Evolutionary conservation across 1,140 invertebrate species (phyloP).

Genomic region (Colletes gigas): DNA sequence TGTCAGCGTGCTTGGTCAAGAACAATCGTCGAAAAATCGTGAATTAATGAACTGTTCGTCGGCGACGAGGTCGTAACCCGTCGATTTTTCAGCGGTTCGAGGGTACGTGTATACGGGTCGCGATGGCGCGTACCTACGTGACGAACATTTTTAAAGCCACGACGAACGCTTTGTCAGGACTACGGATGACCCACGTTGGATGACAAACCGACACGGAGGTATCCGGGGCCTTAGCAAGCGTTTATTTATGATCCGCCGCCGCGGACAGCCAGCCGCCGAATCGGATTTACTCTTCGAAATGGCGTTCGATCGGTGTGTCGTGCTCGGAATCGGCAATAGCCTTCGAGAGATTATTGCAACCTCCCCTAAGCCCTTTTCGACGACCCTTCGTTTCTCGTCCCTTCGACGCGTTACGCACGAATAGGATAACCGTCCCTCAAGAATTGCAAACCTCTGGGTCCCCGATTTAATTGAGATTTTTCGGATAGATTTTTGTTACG

Average conservation of each 20-base stretch:
- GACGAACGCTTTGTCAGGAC: conserved; percentile 59
- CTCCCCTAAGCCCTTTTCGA: not conserved
- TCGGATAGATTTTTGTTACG: too few relatives aligned
- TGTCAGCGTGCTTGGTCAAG: conserved; percentile 7
- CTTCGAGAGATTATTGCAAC: conserved; percentile 41
- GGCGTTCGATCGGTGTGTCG: conserved; percentile 55
- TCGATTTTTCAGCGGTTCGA: conserved; percentile 35
- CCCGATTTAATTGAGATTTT: too few relatives aligned
- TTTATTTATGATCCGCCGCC: conserved; percentile 63
- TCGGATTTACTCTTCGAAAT: conserved; percentile 56
- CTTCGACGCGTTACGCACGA: conserved; percentile 25
- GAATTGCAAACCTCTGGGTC: too few relatives aligned
- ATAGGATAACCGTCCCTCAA: too few relatives aligned
- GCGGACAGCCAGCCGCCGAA: conserved; percentile 41
- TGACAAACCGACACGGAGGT: conserved; percentile 63
- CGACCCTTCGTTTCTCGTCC: not conserved
- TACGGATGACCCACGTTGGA: conserved; percentile 35
- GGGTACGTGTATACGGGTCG: conserved; percentile 17
- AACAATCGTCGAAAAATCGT: conserved; percentile 33
- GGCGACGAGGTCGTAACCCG: conserved; percentile 23
- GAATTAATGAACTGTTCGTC: conserved; percentile 41
- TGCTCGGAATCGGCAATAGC: conserved; percentile 57
- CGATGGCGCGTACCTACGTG: conserved; percentile 25
- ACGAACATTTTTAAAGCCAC: conserved; percentile 50
- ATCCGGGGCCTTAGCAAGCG: conserved; percentile 60